A percentile compares a stretch with the other conserved stretches of the same genome.
These are phyloP conservation scores for Malaclemys terrapin DNA, from an alignment of 2,113 vertebrate genomes.

Conservation along the genomic window DNA sequence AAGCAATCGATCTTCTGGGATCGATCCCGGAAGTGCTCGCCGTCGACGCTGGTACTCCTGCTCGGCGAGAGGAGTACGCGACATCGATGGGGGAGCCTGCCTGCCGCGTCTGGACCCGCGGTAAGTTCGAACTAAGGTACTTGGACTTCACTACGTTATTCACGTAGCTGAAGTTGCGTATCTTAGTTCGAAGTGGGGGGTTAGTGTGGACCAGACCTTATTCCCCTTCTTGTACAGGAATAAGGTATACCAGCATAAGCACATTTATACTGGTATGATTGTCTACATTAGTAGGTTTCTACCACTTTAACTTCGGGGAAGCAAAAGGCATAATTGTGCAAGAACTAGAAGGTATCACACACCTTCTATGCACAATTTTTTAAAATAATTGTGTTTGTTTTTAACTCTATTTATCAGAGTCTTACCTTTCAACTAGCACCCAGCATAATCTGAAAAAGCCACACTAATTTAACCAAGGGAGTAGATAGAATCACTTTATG, in stretches of 20 bases:
- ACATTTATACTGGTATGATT: background rate
- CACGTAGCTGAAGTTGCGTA: too few relatives aligned
- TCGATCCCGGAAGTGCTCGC: too few relatives aligned
- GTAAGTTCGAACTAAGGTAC: too few relatives aligned
- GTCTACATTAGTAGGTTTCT: background rate
- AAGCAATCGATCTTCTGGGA: too few relatives aligned
- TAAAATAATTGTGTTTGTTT: constrained; percentile 71
- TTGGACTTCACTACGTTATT: too few relatives aligned
- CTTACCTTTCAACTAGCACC: constrained; percentile 65
- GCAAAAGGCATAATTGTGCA: constrained; percentile 19
- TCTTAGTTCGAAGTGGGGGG: too few relatives aligned
- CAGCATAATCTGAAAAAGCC: constrained; percentile 69
- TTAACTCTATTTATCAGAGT: constrained; percentile 62
- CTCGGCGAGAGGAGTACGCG: too few relatives aligned
- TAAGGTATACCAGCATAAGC: background rate
- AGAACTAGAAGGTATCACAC: constrained; percentile 30
- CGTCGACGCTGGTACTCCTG: too few relatives aligned
- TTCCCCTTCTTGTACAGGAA: background rate
- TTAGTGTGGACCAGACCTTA: too few relatives aligned
- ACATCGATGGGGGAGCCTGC: too few relatives aligned
- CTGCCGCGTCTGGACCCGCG: too few relatives aligned
- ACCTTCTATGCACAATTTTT: constrained; percentile 44
- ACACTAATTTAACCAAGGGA: constrained; percentile 65
- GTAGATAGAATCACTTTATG: constrained; percentile 63
- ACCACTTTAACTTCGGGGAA: background rate